These are phyloP conservation scores for Embidobia sp. DNA, from an alignment of 2,888 invertebrate genomes.

Conservation along the genomic window DNA sequence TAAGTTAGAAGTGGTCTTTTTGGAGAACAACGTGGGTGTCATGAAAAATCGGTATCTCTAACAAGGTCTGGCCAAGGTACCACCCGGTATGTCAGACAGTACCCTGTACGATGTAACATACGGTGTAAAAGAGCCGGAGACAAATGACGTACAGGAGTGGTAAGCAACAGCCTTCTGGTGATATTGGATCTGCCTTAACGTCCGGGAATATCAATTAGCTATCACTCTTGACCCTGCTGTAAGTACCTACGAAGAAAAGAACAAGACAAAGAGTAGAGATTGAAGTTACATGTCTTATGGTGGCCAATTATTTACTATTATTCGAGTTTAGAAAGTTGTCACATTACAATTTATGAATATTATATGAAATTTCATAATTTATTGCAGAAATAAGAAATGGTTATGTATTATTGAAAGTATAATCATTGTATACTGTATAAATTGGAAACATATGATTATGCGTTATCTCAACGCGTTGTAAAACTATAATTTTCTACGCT, in stretches of 20 bases:
- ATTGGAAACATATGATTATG: no score
- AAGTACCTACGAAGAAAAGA: conserved; percentile 49
- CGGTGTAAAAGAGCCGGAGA: conserved; percentile 76
- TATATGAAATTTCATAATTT: no score
- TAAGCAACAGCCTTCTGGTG: conserved; percentile 76
- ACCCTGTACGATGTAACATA: conserved; percentile 68
- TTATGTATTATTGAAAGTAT: no score
- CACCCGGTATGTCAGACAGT: conserved; percentile 71
- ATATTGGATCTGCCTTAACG: conserved; percentile 76
- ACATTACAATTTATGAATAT: conserved; percentile 3
- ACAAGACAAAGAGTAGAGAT: conserved; percentile 54
- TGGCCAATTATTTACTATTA: conserved; percentile 50
- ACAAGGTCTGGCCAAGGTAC: conserved; percentile 61
- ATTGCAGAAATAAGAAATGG: no score
- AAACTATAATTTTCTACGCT: no score
- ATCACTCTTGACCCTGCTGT: conserved; percentile 69
- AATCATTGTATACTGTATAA: no score
- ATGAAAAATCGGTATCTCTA: conserved; percentile 64
- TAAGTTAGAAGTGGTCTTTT: conserved; percentile 45
- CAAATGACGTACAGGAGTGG: conserved; percentile 80
- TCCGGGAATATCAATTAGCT: conserved; percentile 73
- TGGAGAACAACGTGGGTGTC: conserved; percentile 58
- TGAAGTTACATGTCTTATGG: conserved; percentile 50
- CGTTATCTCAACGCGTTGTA: no score
- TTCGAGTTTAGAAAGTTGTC: conserved; percentile 45